Evolutionary conservation across 2,888 invertebrate genomes (phyloP), one percentile per base, ranked within the genome.

Genomic region (Eledona agricola): DNA sequence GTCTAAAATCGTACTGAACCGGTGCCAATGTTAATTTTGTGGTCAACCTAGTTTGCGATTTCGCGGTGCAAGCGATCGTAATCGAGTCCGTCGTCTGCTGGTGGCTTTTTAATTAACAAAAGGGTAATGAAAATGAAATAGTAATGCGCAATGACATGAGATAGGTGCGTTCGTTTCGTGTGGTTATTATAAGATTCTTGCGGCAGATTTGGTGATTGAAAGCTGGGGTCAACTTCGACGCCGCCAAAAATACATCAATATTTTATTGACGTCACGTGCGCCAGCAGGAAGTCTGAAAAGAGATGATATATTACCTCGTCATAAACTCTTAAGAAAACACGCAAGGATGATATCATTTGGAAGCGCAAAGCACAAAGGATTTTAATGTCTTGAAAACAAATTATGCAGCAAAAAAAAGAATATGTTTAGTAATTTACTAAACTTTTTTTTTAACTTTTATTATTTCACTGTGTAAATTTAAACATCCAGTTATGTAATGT

Each of bases 11-110:
- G 34, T 23, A 5, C 17, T 45, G 45, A 34, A 34, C 17, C 23
- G 11, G 23, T 45, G 45, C 45, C 45, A 45, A 13, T 34, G 40
- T 43, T 43, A 43, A 43, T 43, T 34, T 45, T 25, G 26, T 45
- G 29, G 23, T 32, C 9, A 15, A 32, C 22, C 37, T 37, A 12
- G 10, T 37, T 37, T 13, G 35, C 16, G 35, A 42, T 29, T 16
- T n/a, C 20, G 19, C 15, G 4, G 20, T 4, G 20, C 4, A 19
- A 19, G 4, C 15, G 17, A 12, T 10, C 2, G n/a, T 11, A 26
- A n/a, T n/a, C n/a, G n/a, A n/a, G n/a, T n/a, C n/a, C n/a, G n/a
- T n/a, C n/a, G n/a, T n/a, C n/a, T n/a, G n/a, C n/a, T n/a, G n/a
- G n/a, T n/a, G n/a, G n/a, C n/a, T n/a, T n/a, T n/a, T 6, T 12